Evolutionary conservation across 1,140 invertebrate species (phyloP), one percentile per base, ranked within the genome.

Genomic region (Nasonia vitripennis): DNA sequence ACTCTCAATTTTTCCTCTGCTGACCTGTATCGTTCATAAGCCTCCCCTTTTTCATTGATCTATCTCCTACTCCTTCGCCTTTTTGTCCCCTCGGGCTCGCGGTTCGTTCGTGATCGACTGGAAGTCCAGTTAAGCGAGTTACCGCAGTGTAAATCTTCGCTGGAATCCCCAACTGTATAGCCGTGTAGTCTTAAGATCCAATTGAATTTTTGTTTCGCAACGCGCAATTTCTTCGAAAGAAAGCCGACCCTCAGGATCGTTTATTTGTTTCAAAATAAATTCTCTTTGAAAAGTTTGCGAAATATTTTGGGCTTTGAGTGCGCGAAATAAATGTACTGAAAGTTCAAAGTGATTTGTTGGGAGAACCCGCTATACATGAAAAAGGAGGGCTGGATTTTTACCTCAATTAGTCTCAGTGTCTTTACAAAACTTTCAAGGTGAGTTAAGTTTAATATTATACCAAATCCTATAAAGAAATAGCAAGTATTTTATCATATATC

Each of bases 181-280:
- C 34, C 5, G 34, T 34, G 34, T 34, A 34, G 14, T 37, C 34
- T 74, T 41, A 20, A 74, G 17, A 5, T n/a, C 20, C 37, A 34
- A 41, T 20, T 45, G 27, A 34, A 74, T 74, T 74, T 41, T 74
- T 20, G 20, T 20, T 74, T 2, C n/a, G 10, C 73, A 41, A 0
- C 0, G 73, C 17, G 10, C 2, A 9, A 74, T 74, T 74, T 74
- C 73, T 74, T 74, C 14, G 6, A 74, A 41, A 41, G 34, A 10
- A 41, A 20, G 4, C 7, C 27, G 34, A 20, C n/a, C 7, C 14
- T 31, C 70, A 71, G 31, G 37, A 74, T 74, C 17, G 34, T 74
- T 74, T 74, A 31, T 45, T 74, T 45, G 14, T 41, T 41, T 17
- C 17, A 74, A 74, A n/a, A 74, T 74, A 74, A 74, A 74, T 37